Evolutionary conservation across 1,140 invertebrate species (phyloP), one percentile per base, ranked within the genome.

Genomic region (Odontomachus brunneus): DNA sequence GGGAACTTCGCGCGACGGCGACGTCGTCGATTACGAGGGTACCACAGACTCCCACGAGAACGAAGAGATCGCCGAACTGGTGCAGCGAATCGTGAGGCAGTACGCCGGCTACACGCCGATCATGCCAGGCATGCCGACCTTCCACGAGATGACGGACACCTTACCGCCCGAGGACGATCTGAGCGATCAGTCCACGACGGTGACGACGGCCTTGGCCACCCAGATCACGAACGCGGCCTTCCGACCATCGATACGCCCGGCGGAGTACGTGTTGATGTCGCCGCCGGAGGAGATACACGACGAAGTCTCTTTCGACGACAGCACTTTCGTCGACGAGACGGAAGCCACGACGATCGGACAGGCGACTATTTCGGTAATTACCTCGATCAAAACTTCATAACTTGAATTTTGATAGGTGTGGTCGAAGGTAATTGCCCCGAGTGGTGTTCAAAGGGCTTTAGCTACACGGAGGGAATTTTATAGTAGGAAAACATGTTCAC

Each of bases 141-240:
- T 72, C 4, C 24, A 80, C n/a, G n/a, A 59, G 0, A 44, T 53
- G 5, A 62, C 59, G 11, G 67, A 86, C 26, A 44, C 24, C 15
- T 55, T 78, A 65, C 60, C 44, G 53, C 73, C 1, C 4, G 38
- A 51, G 24, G 53, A 49, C 55, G 72, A 69, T 19, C n/a, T n/a
- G n/a, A 7, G 9, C 38, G 24, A 29, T 66, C 49, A 7, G 3
- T n/a, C 55, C 22, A 82, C 67, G 55, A 85, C 15, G 55, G 4
- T n/a, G n/a, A n/a, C 76, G n/a, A 59, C 15, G 55, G 4, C 44
- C 15, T 49, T 38, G 44, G 19, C 59, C 4, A 87, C 86, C 3
- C 44, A 12, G 17, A 80, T 87, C 67, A 87, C 86, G 0, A 81
- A 80, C 29, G 17, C 57, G 17, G 17, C 33, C 17, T 80, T 84